Evolutionary conservation across 2,797 vertebrate genomes (phyloP).

Genomic region (Galago senegalensis): DNA sequence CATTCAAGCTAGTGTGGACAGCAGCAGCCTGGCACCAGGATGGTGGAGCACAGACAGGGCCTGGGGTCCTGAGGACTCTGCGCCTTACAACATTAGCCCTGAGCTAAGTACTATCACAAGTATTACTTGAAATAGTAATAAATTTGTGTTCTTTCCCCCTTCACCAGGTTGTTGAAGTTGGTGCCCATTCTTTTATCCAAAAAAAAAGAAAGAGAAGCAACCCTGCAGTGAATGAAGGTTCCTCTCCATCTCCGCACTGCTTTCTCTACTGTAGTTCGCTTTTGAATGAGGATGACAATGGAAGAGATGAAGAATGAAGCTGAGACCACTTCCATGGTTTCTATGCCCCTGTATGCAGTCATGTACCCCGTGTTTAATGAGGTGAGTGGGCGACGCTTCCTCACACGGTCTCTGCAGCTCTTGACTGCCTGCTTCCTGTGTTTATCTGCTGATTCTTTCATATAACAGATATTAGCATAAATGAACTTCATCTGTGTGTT

Average conservation of each 20-base stretch:
- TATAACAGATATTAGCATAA: not conserved
- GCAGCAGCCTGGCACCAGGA: too few species aligned
- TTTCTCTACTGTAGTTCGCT: conserved; percentile 90
- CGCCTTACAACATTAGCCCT: too few species aligned
- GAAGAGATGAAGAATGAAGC: conserved; percentile 98
- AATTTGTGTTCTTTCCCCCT: conserved; percentile 56
- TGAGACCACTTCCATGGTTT: conserved; percentile 95
- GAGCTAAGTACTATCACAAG: too few species aligned
- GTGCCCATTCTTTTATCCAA: conserved; percentile 78
- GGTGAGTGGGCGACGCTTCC: conserved; percentile 87
- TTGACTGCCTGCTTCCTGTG: not conserved
- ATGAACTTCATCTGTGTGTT: not conserved
- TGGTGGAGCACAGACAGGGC: too few species aligned
- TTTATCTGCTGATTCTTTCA: conserved; percentile 21
- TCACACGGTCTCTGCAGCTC: not conserved
- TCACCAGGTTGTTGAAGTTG: conserved; percentile 77
- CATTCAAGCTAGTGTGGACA: too few species aligned
- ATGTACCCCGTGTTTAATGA: conserved; percentile 98
- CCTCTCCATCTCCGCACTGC: conserved; percentile 89
- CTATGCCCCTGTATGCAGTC: conserved; percentile 96
- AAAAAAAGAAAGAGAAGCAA: conserved; percentile 82
- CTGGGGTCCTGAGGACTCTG: too few species aligned
- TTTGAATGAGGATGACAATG: conserved; percentile 99
- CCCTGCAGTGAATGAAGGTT: conserved; percentile 91
- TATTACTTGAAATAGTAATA: not conserved